These are phyloP conservation scores for Leptinotarsa rubiginosa DNA, from an alignment of 2,888 invertebrate genomes.

Conservation along the genomic window DNA sequence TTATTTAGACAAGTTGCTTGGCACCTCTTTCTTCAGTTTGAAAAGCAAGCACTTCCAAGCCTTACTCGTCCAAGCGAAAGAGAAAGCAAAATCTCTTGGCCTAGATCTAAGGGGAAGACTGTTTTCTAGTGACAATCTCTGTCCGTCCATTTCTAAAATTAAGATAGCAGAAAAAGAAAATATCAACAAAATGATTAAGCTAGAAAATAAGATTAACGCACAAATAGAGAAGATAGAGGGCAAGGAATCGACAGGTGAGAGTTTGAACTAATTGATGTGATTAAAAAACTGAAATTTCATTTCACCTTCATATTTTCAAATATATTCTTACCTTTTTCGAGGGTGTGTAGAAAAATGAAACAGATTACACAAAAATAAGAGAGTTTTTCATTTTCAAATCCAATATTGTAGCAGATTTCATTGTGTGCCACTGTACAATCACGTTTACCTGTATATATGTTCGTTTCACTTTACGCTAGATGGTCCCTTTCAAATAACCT, in stretches of 20 bases:
- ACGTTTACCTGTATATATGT: too few species aligned
- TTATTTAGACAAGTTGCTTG: constrained; percentile 86
- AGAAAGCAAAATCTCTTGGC: constrained; percentile 78
- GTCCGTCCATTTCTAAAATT: constrained; percentile 55
- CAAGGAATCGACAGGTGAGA: constrained; percentile 54
- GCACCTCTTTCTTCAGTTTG: constrained; percentile 80
- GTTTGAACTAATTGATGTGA: not conserved
- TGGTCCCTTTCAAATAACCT: too few species aligned
- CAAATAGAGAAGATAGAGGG: constrained; percentile 60
- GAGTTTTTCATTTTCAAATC: too few species aligned
- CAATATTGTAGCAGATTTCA: too few species aligned
- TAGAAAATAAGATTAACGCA: constrained; percentile 63
- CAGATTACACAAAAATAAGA: too few species aligned
- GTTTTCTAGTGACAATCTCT: constrained; percentile 57
- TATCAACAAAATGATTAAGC: constrained; percentile 63
- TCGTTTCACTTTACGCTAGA: too few species aligned
- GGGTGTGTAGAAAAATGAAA: too few species aligned
- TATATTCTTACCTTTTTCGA: not conserved
- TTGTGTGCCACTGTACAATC: too few species aligned
- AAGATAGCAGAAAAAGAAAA: constrained; percentile 64
- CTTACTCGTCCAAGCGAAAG: constrained; percentile 80
- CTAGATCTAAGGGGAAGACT: constrained; percentile 73
- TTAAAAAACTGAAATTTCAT: not conserved
- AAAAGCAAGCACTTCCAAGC: constrained; percentile 77
- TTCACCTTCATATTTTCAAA: not conserved